These are phyloP conservation scores for Pseudochirops corinnae DNA, from an alignment of 2,797 vertebrate genomes.

Conservation along the genomic window DNA sequence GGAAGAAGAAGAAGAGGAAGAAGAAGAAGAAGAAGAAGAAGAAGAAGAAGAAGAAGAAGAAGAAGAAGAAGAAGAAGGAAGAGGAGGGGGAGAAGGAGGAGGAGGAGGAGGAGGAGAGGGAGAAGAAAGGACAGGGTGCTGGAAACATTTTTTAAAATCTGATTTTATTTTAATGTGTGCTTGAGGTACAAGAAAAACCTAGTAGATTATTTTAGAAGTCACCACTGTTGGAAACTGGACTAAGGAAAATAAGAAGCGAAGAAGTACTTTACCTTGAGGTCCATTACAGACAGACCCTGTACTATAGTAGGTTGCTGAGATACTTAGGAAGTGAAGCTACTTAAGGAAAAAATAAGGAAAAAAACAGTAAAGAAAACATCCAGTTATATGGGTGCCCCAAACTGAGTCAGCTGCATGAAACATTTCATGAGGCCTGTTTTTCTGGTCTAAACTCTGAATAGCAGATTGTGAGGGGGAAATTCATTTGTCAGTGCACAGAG, in stretches of 20 bases:
- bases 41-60: no score
- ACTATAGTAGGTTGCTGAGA: background rate
- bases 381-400: background rate
- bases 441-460: background rate
- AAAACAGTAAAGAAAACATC: background rate
- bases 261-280: background rate
- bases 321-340: background rate
- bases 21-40: no score
- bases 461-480: background rate
- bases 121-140: background rate
- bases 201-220: background rate
- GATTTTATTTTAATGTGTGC: background rate
- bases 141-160: background rate
- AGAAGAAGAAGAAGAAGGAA: no score
- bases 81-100: no score
- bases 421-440: background rate
- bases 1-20: no score
- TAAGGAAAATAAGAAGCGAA: background rate
- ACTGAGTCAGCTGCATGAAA: background rate
- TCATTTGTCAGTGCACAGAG: conserved; percentile 13
- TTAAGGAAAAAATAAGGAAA: background rate
- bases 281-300: background rate
- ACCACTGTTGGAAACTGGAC: background rate
- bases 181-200: background rate
- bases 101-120: no score